Base-by-base conservation (phyloP, 1,140 invertebrate species). In the Conus ventricosus region DNA sequence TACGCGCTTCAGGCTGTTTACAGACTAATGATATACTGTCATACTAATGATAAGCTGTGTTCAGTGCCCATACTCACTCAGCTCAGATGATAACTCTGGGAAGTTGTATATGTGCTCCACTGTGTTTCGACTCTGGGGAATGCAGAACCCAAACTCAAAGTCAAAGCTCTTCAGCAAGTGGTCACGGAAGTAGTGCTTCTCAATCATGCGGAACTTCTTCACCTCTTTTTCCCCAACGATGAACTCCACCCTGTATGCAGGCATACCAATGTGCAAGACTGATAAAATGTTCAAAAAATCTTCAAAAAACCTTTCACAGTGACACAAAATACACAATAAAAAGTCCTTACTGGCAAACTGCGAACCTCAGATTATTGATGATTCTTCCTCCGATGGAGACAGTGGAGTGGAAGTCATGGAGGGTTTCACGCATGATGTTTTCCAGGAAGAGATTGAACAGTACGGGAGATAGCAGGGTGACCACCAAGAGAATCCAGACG, bases 61-160 rank as follows among this genome's bases (percentile, higher is more conserved):
- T 39, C 39, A 39, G 39, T 39, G 39, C 39, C 23, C 27, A 5
- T 51, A 80, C 96, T 97, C 96, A 99, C 98, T 97, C 93, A 99
- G 96, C 94, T 98, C 97, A 81, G 97, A 95, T 91, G 97, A 97
- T 90, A 99, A 96, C 83, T 97, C 96, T 67, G 99, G 99, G 96
- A 99, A 99, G 95, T 99, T 98, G 95, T 99, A 99, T 95, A 99
- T 99, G 95, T 99, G 99, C 96, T 99, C 99, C 95, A 98, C 99
- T 7, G 98, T 99, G 94, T 99, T 99, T 93, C 97, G 97, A 90
- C 98, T 99, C 94, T 98, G 98, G 53, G 99, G 99, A 95, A 99
- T 99, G 94, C 99, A 99, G 95, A 99, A 99, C 78, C 99, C 99
- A 96, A 99, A 99, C 95, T 99, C 98, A 96, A 99, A 99, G 95